These are phyloP conservation scores for Dipodomys spectabilis DNA, from an alignment of 2,113 vertebrate genomes.

Conservation along the genomic window DNA sequence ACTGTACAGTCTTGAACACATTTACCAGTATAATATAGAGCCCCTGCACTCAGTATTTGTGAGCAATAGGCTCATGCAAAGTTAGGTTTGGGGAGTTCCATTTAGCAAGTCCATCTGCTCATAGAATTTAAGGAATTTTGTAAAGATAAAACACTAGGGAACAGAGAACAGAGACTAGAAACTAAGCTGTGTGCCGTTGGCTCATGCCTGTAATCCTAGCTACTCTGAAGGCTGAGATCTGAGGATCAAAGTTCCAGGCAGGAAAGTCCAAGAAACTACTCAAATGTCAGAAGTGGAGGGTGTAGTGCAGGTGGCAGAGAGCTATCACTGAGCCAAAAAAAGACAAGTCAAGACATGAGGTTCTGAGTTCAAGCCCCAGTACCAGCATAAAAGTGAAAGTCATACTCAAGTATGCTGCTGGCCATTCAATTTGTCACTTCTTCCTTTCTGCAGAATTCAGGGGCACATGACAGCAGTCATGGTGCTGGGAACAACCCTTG, in stretches of 20 bases:
- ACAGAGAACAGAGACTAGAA: not conserved
- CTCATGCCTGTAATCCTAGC: too few species aligned
- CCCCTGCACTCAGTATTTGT: not conserved
- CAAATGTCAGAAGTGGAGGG: too few species aligned
- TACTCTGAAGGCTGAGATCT: too few species aligned
- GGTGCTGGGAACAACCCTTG: slow-evolving; percentile 81
- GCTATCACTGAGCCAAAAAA: too few species aligned
- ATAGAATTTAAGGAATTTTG: not conserved
- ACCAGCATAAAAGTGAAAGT: not conserved
- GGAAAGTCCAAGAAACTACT: too few species aligned
- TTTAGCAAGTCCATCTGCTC: not conserved
- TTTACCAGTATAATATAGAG: not conserved
- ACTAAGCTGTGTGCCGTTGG: too few species aligned
- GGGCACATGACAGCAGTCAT: slow-evolving; percentile 77
- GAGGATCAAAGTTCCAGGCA: too few species aligned
- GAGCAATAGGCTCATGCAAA: not conserved
- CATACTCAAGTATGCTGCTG: not conserved
- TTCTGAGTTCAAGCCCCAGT: too few species aligned
- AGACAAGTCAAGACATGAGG: too few species aligned
- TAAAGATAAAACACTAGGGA: not conserved
- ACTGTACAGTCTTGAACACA: not conserved
- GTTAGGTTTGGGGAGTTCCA: not conserved
- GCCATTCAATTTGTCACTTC: not conserved
- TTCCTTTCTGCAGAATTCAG: slow-evolving; percentile 83
- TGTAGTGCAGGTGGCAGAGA: too few species aligned